Percentiles rank a stretch among this genome's conserved stretches.
These are phyloP conservation scores for Hypselothyrea guttata DNA, from an alignment of 2,888 invertebrate species.

Conservation along the genomic window DNA sequence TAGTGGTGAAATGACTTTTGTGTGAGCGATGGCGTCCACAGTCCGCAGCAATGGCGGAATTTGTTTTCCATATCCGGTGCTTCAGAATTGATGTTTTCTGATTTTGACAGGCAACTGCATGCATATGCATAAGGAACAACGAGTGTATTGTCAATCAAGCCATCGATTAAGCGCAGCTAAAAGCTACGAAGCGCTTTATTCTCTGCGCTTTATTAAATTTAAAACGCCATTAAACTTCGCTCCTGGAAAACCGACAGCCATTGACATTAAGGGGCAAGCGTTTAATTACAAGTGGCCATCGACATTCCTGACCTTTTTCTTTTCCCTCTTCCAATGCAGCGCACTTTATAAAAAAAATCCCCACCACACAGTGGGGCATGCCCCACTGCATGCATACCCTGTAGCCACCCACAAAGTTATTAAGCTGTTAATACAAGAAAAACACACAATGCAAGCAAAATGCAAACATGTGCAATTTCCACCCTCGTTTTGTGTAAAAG, in stretches of 20 bases:
- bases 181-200: too few relatives aligned
- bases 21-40: slow-evolving; percentile 38
- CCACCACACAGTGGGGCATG: slow-evolving; percentile 1
- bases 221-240: slow-evolving; percentile 5
- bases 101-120: slow-evolving; percentile 15
- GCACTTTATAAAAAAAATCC: slow-evolving; percentile 9
- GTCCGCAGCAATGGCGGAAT: neutral
- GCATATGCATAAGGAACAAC: neutral
- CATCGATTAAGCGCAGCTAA: neutral
- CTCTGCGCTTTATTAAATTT: slow-evolving; percentile 14
- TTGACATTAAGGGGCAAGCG: slow-evolving; percentile 50
- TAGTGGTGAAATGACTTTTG: slow-evolving; percentile 73
- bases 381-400: too few relatives aligned
- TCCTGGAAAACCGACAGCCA: slow-evolving; percentile 25
- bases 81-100: slow-evolving; percentile 16
- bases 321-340: slow-evolving; percentile 7
- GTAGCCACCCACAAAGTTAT: too few relatives aligned
- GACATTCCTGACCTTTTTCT: slow-evolving; percentile 32
- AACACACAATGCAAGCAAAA: slow-evolving; percentile 32
- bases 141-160: neutral
- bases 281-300: slow-evolving; percentile 73
- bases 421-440: neutral
- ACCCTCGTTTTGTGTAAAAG: slow-evolving; percentile 11
- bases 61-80: neutral
- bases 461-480: slow-evolving; percentile 50